phyloP scores from a whole-genome alignment of 2,797 vertebrate genomes.

The Poecilia velifera region DNA sequence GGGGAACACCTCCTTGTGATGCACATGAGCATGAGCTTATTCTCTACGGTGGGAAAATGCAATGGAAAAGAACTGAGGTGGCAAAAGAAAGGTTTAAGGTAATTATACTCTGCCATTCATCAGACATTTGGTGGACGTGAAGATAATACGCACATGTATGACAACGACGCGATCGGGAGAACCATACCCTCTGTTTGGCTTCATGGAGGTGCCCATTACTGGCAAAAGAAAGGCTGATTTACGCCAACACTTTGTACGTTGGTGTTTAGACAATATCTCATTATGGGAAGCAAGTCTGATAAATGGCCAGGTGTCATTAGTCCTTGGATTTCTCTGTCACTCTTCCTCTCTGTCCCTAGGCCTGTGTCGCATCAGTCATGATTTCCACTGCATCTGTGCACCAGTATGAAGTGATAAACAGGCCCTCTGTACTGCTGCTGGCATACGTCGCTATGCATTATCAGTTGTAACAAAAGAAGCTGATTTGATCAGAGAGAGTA shows the following conservation, averaged over 20 bases:
- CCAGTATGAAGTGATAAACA: conserved; percentile 34
- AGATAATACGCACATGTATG: conserved; percentile 70
- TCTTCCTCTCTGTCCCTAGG: conserved; percentile 29
- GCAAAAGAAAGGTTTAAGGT: conserved; percentile 71
- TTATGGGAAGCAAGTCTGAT: conserved; percentile 55
- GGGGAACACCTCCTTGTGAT: conserved; percentile 51
- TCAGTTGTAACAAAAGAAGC: conserved; percentile 24
- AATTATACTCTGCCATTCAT: conserved; percentile 71
- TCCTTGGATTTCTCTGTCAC: neutral
- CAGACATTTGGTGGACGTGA: conserved; percentile 59
- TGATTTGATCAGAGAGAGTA: conserved; percentile 9
- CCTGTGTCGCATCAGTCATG: conserved; percentile 43
- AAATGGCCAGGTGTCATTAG: conserved; percentile 29
- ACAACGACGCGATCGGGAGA: conserved; percentile 59
- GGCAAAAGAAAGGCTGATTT: conserved; percentile 58
- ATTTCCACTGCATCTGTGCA: conserved; percentile 70
- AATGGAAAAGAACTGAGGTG: conserved; percentile 64
- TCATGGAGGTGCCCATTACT: conserved; percentile 75
- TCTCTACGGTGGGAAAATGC: conserved; percentile 37
- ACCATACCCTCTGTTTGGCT: conserved; percentile 72
- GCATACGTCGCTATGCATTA: conserved; percentile 15
- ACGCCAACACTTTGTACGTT: conserved; percentile 58
- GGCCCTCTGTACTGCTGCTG: conserved; percentile 52
- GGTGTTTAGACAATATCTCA: conserved; percentile 67
- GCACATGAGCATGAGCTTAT: conserved; percentile 53